Evolutionary conservation across 2,888 invertebrate genomes (phyloP), one percentile per base, ranked within the genome.

Genomic region (Cheilosia vulpina): DNA sequence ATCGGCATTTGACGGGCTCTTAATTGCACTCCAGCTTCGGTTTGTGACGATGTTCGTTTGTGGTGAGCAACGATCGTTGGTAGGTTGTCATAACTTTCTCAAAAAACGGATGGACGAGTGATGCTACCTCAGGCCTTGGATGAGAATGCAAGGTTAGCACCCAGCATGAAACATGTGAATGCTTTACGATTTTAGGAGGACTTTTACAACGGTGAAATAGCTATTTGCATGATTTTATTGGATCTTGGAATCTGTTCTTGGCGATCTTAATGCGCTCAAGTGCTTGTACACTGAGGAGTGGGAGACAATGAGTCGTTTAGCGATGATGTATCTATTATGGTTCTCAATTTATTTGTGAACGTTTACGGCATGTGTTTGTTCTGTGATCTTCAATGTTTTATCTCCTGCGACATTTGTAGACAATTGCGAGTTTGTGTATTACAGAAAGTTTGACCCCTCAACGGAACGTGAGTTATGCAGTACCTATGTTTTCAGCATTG

Each of bases 71-170:
- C 34, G 63, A 60, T 63, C 73, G 19, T 53, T 45, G 58, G 41
- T 66, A 34, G 75, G 69, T 79, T 69, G 65, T 75, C 84, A 84
- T 84, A 84, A 80, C 73, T 80, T 79, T 63, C 38, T 15, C 53
- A 38, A 43, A 41, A 53, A 57, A 57, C 57, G 50, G 21, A 71
- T 9, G 15, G 53, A 34, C 31, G 15, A 34, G 15, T 38, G 45
- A 45, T 45, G 7, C 47, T 41, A 31, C 55, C 60, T 41, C 21
- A 53, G 60, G 43, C 62, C 45, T 15, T 5, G 31, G 15, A 3
- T n/a, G 13, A 50, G 50, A 17, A 34, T 17, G 38, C 45, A 63
- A 38, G 7, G 66, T 57, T 65, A 66, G 77, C 65, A 77, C 71
- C 47, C 31, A 76, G 34, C 24, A 38, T 50, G 53, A 50, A 62